A percentile compares a stretch with the other conserved stretches of the same genome.
phyloP scores from a whole-genome alignment of 2,888 invertebrate genomes.

The Tryphoninae sp. region DNA sequence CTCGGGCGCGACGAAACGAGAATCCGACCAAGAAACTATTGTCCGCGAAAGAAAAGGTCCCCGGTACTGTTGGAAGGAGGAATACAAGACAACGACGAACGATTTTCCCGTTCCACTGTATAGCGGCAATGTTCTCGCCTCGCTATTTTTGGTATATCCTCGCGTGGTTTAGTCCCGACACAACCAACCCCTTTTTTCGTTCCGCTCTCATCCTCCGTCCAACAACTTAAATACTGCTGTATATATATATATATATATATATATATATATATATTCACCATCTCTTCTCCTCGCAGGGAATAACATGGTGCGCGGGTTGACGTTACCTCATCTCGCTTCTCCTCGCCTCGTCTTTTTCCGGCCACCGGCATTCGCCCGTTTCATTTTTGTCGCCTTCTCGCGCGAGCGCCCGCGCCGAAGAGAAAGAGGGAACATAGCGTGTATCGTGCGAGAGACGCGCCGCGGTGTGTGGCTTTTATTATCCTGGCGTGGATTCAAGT shows the following conservation, averaged over 20 bases:
- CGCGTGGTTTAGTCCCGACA: conserved; percentile 32
- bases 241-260: background rate
- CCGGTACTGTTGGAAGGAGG: background rate
- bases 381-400: conserved; percentile 70
- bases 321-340: conserved; percentile 20
- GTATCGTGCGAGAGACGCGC: conserved; percentile 33
- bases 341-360: conserved; percentile 41
- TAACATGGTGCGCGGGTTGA: conserved; percentile 61
- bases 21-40: conserved; percentile 50
- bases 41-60: conserved; percentile 35
- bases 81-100: conserved; percentile 51
- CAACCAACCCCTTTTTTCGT: conserved; percentile 24
- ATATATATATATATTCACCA: conserved; percentile 23
- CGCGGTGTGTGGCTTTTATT: conserved; percentile 72
- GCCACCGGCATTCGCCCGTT: conserved; percentile 63
- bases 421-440: conserved; percentile 8
- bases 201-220: conserved; percentile 10
- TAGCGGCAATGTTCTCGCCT: conserved; percentile 52
- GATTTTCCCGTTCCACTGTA: conserved; percentile 38
- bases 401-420: conserved; percentile 49
- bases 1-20: conserved; percentile 42
- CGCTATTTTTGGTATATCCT: conserved; percentile 39
- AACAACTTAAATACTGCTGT: conserved; percentile 20
- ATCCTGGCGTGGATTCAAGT: conserved; percentile 79
- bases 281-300: conserved; percentile 52